These are phyloP conservation scores for Leptestheria dahalacensis DNA, from an alignment of 1,140 invertebrate genomes.

Conservation along the genomic window DNA sequence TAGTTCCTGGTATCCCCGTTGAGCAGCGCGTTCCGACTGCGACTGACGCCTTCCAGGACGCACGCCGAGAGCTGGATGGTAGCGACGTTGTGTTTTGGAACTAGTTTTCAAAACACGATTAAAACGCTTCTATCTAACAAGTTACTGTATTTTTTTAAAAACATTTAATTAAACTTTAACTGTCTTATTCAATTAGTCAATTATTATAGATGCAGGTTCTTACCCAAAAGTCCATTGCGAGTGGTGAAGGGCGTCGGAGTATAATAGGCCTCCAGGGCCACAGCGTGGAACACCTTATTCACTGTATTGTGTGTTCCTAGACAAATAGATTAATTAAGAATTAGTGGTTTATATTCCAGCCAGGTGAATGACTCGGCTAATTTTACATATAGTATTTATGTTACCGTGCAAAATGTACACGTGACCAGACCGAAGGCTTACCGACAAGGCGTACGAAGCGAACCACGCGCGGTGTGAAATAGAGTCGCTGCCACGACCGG, in stretches of 20 bases:
- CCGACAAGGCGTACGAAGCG: slow-evolving; percentile 73
- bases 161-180: background rate
- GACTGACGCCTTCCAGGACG: slow-evolving; percentile 87
- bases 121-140: too few relatives aligned
- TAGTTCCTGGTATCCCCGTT: slow-evolving; percentile 90
- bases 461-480: slow-evolving; percentile 78
- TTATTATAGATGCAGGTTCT: slow-evolving; percentile 12
- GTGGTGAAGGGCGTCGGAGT: slow-evolving; percentile 57
- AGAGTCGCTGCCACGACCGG: slow-evolving; percentile 89
- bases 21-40: slow-evolving; percentile 81
- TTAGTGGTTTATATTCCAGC: too few relatives aligned
- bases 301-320: slow-evolving; percentile 81
- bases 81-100: slow-evolving; percentile 81
- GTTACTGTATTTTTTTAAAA: slow-evolving; percentile 5
- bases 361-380: too few relatives aligned
- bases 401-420: too few relatives aligned
- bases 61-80: slow-evolving; percentile 71
- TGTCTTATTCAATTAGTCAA: too few relatives aligned
- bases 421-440: background rate
- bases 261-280: slow-evolving; percentile 78
- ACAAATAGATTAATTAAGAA: too few relatives aligned
- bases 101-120: slow-evolving; percentile 39
- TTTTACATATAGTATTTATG: too few relatives aligned
- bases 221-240: slow-evolving; percentile 45
- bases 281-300: slow-evolving; percentile 88